Evolutionary conservation across 2,797 vertebrate genomes (phyloP).

Genomic region (Dromococcyx pavoninus): DNA sequence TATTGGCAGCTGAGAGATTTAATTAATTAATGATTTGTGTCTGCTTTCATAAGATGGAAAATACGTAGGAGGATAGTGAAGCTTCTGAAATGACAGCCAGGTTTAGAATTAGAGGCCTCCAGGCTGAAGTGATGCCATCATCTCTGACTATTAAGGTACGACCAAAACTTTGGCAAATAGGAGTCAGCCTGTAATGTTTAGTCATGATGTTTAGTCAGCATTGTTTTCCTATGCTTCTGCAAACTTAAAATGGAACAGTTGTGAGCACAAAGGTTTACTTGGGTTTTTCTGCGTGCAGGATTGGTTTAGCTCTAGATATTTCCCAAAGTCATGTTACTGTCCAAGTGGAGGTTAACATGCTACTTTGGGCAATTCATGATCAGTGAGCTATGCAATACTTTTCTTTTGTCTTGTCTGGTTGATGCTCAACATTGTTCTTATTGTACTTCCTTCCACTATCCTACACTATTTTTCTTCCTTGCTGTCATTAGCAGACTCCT

Average conservation of each 20-base stretch:
- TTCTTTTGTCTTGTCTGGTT: not conserved
- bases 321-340: not conserved
- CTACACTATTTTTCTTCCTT: not conserved
- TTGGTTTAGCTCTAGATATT: not conserved
- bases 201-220: not conserved
- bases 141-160: not conserved
- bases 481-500: not conserved
- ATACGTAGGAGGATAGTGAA: not conserved
- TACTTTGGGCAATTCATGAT: not conserved
- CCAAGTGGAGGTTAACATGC: not conserved
- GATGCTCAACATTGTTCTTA: not conserved
- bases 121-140: not conserved
- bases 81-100: not conserved
- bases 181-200: not conserved
- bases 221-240: not conserved
- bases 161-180: not conserved
- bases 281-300: not conserved
- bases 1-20: not conserved
- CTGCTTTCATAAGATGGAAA: not conserved
- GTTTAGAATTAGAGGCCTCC: not conserved
- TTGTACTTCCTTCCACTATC: not conserved
- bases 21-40: not conserved
- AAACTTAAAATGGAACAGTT: not conserved
- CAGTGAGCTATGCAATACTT: not conserved
- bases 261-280: not conserved